Conservation (phyloP, 2,113 vertebrate species). For the Salvator merianae region DNA sequence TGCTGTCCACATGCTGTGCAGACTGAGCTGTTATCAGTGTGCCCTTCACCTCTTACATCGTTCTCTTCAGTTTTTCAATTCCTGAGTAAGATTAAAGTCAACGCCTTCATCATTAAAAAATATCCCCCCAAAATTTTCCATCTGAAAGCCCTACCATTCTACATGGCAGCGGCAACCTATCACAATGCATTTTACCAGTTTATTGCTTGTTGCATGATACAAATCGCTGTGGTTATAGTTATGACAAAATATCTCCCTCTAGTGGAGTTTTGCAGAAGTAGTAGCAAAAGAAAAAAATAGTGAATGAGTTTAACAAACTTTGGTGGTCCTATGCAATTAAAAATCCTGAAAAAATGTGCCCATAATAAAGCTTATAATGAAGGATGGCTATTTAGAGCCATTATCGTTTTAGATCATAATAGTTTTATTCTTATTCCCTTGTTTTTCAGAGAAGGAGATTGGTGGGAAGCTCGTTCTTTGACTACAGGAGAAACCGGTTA, state of each 20-base stretch:
- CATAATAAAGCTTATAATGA: accelerated
- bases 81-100: too few species aligned
- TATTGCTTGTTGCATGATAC: slow-evolving; percentile 4
- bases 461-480: slow-evolving; percentile 97
- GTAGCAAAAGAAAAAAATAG: not conserved
- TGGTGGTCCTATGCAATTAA: not conserved
- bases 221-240: not conserved
- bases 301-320: not conserved
- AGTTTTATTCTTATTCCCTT: slow-evolving; percentile 32
- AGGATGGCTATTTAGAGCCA: not conserved
- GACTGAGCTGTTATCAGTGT: too few species aligned
- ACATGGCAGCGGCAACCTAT: not conserved
- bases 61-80: too few species aligned
- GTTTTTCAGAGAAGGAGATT: slow-evolving; percentile 91
- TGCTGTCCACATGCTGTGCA: too few species aligned
- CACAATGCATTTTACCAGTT: not conserved
- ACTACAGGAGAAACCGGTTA: slow-evolving; percentile 93
- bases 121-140: too few species aligned
- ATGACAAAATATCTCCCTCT: slow-evolving; percentile 66
- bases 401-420: not conserved
- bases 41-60: too few species aligned
- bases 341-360: not conserved
- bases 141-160: not conserved
- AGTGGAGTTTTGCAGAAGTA: slow-evolving; percentile 52
- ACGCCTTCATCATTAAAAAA: too few species aligned